These are phyloP conservation scores for Torymus texanus DNA, from an alignment of 2,888 invertebrate species.

Conservation along the genomic window DNA sequence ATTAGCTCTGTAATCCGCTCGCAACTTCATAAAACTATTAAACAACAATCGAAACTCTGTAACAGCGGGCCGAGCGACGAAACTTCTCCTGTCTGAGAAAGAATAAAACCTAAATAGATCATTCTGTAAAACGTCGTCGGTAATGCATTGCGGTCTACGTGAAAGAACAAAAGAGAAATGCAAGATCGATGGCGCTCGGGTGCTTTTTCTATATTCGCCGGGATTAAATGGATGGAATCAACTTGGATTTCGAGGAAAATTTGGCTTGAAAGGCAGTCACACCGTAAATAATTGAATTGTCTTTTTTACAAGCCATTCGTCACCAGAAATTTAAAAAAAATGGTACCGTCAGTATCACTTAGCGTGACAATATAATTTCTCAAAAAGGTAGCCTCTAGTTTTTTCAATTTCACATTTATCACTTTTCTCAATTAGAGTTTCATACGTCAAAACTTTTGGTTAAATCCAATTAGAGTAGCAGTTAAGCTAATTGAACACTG, in stretches of 20 bases:
- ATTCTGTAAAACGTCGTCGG: conserved; percentile 29
- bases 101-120: conserved; percentile 37
- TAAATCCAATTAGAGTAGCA: not conserved
- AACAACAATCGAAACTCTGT: conserved; percentile 19
- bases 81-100: conserved; percentile 1
- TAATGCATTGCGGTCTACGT: not conserved
- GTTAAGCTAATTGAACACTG: not conserved
- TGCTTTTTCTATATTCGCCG: not conserved
- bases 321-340: too few species aligned
- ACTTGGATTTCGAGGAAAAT: too few species aligned
- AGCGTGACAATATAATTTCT: not conserved
- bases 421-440: not conserved
- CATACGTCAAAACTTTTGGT: not conserved
- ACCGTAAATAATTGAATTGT: too few species aligned
- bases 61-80: not conserved
- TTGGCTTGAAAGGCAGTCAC: too few species aligned
- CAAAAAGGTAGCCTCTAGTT: not conserved
- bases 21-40: conserved; percentile 45
- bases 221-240: too few species aligned
- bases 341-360: too few species aligned
- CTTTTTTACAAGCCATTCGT: too few species aligned
- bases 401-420: not conserved
- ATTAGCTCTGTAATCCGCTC: conserved; percentile 29
- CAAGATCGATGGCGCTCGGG: conserved; percentile 5
- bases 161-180: not conserved